Evolutionary conservation across 2,888 invertebrate species (phyloP).

Genomic region (Spodoptera picta): DNA sequence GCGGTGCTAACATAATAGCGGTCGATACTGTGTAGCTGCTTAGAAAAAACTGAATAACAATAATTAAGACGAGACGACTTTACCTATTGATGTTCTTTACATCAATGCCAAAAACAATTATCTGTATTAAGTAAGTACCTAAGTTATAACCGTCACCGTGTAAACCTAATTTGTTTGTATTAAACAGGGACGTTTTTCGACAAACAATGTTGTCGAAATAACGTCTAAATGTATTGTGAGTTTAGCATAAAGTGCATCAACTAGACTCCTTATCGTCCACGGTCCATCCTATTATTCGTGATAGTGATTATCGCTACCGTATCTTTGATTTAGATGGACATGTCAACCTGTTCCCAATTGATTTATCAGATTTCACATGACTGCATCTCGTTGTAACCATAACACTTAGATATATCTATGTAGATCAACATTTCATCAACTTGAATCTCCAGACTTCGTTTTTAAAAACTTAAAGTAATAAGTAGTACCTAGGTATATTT

Average conservation of each 20-base stretch:
- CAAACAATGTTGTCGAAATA: conserved; percentile 2
- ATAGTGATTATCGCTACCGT: conserved; percentile 11
- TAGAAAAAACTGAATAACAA: conserved; percentile 45
- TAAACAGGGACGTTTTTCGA: conserved; percentile 27
- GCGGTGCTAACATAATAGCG: conserved; percentile 44
- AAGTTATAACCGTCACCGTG: conserved; percentile 27
- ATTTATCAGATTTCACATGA: conserved; percentile 4
- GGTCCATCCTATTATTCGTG: conserved; percentile 10
- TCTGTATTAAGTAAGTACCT: conserved; percentile 13
- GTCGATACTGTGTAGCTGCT: conserved; percentile 40
- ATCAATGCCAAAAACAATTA: conserved; percentile 49
- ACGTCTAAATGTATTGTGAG: conserved; percentile 10
- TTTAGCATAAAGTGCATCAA: neutral
- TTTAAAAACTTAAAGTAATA: no score
- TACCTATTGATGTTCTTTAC: conserved; percentile 33
- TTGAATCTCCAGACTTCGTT: neutral
- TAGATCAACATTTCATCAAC: conserved; percentile 16
- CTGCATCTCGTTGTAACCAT: neutral
- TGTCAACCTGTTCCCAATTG: conserved; percentile 19
- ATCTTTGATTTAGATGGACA: conserved; percentile 14
- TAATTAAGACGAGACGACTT: conserved; percentile 21
- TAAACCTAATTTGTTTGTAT: conserved; percentile 23
- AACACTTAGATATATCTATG: conserved; percentile 16
- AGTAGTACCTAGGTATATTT: no score
- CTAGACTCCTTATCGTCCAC: conserved; percentile 22